These are phyloP conservation scores for Holothuria glaberrima DNA, from an alignment of 35 echinoderm and acorn worm species.

Conservation along the genomic window DNA sequence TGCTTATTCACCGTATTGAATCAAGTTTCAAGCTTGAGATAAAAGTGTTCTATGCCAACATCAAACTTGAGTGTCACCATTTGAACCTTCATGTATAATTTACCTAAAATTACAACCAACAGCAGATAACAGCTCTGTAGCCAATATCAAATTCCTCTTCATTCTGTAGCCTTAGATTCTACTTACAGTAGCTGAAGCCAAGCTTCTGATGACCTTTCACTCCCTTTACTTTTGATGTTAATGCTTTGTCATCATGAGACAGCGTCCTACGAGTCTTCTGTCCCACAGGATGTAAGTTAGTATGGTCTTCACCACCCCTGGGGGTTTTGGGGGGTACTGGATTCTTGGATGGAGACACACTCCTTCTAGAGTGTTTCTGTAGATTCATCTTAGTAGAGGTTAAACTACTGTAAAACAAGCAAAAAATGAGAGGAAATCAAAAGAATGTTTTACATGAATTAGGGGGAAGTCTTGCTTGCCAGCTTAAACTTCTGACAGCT, in stretches of 20 bases:
- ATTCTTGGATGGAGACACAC: conserved; percentile 32
- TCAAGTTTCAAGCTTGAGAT: too few species aligned
- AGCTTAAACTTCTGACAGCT: too few species aligned
- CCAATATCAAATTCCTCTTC: too few species aligned
- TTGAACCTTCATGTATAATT: too few species aligned
- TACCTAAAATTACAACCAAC: too few species aligned
- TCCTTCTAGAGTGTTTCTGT: neutral
- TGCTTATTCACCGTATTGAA: too few species aligned
- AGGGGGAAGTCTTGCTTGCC: too few species aligned
- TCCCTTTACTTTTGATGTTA: conserved; percentile 15
- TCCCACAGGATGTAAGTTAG: neutral
- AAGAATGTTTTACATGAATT: neutral
- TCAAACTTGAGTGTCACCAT: too few species aligned
- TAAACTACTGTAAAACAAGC: neutral
- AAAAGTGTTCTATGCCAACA: too few species aligned
- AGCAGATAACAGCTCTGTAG: too few species aligned
- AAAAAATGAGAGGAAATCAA: neutral
- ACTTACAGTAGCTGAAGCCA: conserved; percentile 52
- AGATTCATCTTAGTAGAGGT: conserved; percentile 1
- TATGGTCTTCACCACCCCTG: neutral
- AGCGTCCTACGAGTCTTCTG: conserved; percentile 40
- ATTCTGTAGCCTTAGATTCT: too few species aligned
- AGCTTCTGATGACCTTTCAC: conserved; percentile 78
- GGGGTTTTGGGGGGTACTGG: conserved; percentile 73
- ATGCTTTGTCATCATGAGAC: conserved; percentile 46